A percentile compares a stretch with the other conserved stretches of the same genome.
Conservation (phyloP, 2,113 vertebrate species). For the Lates calcarifer region DNA sequence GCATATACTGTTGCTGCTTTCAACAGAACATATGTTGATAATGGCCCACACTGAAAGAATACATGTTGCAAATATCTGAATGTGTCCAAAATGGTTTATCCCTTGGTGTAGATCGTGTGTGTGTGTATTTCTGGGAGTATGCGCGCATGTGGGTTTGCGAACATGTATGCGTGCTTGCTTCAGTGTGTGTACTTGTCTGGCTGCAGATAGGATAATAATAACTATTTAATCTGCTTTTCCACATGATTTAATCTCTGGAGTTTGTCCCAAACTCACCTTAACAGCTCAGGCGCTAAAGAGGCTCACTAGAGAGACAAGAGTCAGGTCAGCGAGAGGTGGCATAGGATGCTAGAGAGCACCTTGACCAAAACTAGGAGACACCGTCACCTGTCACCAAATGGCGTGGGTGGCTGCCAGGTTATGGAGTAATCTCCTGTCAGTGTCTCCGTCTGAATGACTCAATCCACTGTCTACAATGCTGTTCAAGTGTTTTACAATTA, state of each 20-base stretch:
- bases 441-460: conserved; percentile 44
- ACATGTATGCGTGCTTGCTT: conserved; percentile 12
- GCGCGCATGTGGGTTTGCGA: not conserved
- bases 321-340: conserved; percentile 56
- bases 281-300: conserved; percentile 59
- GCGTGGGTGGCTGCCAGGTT: conserved; percentile 47
- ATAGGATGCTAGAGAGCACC: conserved; percentile 62
- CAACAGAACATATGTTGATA: not conserved
- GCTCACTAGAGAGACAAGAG: conserved; percentile 51
- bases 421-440: conserved; percentile 37
- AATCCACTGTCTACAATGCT: not conserved
- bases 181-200: conserved; percentile 43
- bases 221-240: conserved; percentile 77
- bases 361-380: conserved; percentile 53
- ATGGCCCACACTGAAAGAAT: not conserved
- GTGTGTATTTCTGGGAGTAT: not conserved
- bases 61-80: not conserved
- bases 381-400: conserved; percentile 53
- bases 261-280: conserved; percentile 72
- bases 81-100: not conserved
- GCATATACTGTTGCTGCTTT: not conserved
- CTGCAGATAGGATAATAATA: conserved; percentile 62
- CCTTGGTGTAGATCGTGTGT: not conserved
- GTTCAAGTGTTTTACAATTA: conserved; percentile 11
- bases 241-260: conserved; percentile 73